Evolutionary conservation across 2,113 vertebrate genomes (phyloP), one percentile per base, ranked within the genome.

Genomic region (Mionectes macconnelli): DNA sequence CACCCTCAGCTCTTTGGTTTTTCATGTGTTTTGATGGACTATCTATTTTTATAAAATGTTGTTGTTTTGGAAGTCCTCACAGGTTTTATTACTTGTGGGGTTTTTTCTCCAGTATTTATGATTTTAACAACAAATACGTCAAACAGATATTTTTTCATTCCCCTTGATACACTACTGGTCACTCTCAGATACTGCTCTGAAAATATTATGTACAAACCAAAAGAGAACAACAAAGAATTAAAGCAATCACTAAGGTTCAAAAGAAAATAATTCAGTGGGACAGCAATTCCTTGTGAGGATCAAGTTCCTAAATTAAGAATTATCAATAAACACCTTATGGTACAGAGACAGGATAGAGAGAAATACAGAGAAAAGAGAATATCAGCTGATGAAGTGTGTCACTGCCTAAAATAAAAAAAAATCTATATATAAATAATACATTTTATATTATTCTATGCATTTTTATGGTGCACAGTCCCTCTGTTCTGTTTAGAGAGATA

Each of bases 251-350:
- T 72, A 82, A 87, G 31, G 4, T 70, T 63, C 10, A 72, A 93
- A 95, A 93, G 18, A 31, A 66, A 87, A 80, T 79, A 83, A 84
- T 86, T 67, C 42, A 63, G 45, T 37, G 59, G 23, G n/a, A 79
- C 16, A 63, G 27, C 17, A 84, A 84, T 90, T 93, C 24, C 91
- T 83, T 95, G 83, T 77, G 75, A 87, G 40, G 60, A 76, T 84
- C 45, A 91, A 90, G 56, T 31, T 70, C 14, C 76, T 93, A 93
- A 93, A 94, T 52, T 75, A 97, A 85, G 81, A 49, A 90, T 92
- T 63, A 81, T 82, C 84, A 81, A 79, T 83, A n/a, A 39, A 40
- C 57, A 75, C 12, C 20, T 91, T 76, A 52, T 72, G 30, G 20
- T 72, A 80, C 75, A 73, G 37, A 92, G 31, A 79, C 30, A 74